These are phyloP conservation scores for Prionailurus viverrinus DNA, from an alignment of 2,113 vertebrate species.

Conservation along the genomic window DNA sequence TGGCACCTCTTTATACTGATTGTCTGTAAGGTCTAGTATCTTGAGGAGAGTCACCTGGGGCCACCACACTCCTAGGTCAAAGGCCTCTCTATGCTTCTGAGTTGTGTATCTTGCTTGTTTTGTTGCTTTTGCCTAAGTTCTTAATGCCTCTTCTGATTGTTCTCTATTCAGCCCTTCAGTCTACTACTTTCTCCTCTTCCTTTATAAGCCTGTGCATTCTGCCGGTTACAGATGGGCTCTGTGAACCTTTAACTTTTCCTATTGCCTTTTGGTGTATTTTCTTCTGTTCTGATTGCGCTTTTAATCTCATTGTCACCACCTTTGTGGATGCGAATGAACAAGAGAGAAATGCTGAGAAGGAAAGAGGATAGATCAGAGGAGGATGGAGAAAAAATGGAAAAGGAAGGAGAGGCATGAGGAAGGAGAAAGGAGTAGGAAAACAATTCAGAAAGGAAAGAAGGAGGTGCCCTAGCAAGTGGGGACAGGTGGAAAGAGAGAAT, in stretches of 20 bases:
- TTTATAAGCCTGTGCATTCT: neutral
- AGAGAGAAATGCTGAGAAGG: neutral
- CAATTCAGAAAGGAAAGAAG: neutral
- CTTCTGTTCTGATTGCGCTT: neutral
- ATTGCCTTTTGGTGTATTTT: conserved; percentile 32
- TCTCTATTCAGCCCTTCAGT: neutral
- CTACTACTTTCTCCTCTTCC: neutral
- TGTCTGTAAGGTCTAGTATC: neutral
- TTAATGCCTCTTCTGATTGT: neutral
- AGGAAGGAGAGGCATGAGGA: neutral
- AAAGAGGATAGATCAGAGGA: neutral
- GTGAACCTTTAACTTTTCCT: conserved; percentile 14
- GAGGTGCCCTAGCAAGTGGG: neutral
- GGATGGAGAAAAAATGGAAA: neutral
- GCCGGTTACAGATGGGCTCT: neutral
- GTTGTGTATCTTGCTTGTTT: neutral
- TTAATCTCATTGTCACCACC: neutral
- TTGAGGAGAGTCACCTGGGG: neutral
- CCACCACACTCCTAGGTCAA: neutral
- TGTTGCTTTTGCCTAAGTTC: conserved; percentile 13
- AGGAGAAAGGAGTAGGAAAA: neutral
- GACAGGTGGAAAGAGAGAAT: neutral
- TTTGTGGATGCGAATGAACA: neutral
- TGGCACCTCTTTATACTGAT: neutral
- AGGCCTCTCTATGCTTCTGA: neutral